Evolutionary conservation across 2,113 vertebrate genomes (phyloP), one percentile per base, ranked within the genome.

Genomic region (Brachypodius melanocephalos): DNA sequence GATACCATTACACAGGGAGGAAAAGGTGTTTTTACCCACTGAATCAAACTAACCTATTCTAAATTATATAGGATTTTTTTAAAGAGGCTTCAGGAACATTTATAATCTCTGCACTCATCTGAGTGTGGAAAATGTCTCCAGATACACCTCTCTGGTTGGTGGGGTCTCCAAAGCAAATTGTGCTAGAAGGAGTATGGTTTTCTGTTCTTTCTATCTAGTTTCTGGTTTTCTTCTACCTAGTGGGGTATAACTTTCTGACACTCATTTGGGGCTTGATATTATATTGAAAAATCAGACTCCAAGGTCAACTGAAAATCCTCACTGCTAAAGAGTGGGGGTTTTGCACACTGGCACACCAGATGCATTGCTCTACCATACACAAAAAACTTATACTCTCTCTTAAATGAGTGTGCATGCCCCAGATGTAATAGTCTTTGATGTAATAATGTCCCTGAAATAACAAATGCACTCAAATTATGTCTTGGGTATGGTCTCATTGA

Each of bases 381-480:
- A 51, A 31, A 45, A 36, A 34, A 36, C 34, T 11, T 40, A 12
- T 26, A 77, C 20, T 85, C 11, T 67, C 0, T 0, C 22, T 29
- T 68, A 85, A 90, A 61, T 69, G 57, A 63, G 13, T 29, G 14
- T 67, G 14, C 31, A 34, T 19, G 5, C 20, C 63, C 18, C 71
- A 78, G 25, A 16, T 61, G 40, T 75, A 51, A 49, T 43, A 71
- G 17, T 45, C 11, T 10, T 31, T 54, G 52, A 32, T 54, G 29
- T 31, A 54, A 54, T 54, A 54, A 31, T 87, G 28, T 21, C 40
- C n/a, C 68, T 85, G 77, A 74, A 94, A 72, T 61, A 81, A 85
- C 11, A 93, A 34, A 57, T 52, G 24, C 31, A 67, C 13, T 55
- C 81, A 43, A 67, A 63, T 40, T 36, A 63, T 71, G 20, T 36